These are phyloP conservation scores for Caranx melampygus DNA, from an alignment of 2,113 vertebrate species.

Conservation along the genomic window DNA sequence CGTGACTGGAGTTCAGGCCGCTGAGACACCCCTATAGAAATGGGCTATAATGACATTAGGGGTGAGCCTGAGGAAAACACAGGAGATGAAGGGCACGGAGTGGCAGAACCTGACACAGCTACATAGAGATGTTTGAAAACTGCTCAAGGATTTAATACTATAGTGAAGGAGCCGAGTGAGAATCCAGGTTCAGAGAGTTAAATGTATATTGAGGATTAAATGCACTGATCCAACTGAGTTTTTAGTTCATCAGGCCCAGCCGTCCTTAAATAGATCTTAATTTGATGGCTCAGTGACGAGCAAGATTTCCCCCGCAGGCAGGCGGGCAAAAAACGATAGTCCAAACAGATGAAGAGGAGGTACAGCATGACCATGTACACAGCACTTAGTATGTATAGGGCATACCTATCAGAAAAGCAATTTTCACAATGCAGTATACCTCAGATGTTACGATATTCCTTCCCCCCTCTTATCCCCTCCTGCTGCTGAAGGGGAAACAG, in stretches of 20 bases:
- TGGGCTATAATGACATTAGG: constrained; percentile 73
- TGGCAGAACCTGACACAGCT: constrained; percentile 43
- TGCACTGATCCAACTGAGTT: constrained; percentile 35
- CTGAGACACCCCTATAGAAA: constrained; percentile 63
- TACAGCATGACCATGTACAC: constrained; percentile 48
- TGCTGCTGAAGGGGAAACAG: constrained; percentile 74
- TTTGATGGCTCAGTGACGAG: constrained; percentile 58
- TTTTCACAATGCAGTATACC: constrained; percentile 71
- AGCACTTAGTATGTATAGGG: constrained; percentile 69
- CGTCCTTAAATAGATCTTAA: constrained; percentile 57
- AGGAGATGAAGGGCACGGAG: constrained; percentile 59
- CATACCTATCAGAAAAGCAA: constrained; percentile 74
- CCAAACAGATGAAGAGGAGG: constrained; percentile 51
- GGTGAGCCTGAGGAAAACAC: constrained; percentile 54
- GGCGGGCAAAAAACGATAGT: constrained; percentile 11
- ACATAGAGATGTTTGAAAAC: constrained; percentile 50
- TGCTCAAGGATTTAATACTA: constrained; percentile 48
- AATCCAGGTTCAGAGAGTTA: constrained; percentile 44
- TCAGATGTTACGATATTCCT: constrained; percentile 68
- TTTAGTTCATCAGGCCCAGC: constrained; percentile 53
- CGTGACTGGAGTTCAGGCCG: constrained; percentile 47
- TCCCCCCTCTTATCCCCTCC: constrained; percentile 51
- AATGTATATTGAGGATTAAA: constrained; percentile 53
- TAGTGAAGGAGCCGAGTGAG: constrained; percentile 18
- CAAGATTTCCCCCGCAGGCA: constrained; percentile 28